phyloP scores from a whole-genome alignment of 2,113 vertebrate species.

The Epinephelus lanceolatus region DNA sequence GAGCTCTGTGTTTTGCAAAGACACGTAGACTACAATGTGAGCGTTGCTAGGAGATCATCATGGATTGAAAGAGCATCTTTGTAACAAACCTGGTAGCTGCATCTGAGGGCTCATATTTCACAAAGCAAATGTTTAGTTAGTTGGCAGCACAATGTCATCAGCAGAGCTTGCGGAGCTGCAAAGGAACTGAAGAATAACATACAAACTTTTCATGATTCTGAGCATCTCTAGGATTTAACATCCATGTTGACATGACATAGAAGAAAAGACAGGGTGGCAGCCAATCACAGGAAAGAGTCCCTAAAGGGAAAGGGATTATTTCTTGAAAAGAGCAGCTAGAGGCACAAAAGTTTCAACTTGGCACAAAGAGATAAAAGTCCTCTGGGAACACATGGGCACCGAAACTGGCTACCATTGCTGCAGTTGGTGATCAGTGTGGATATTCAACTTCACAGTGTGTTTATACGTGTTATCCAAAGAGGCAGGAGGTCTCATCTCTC shows the following conservation, averaged over 20 bases:
- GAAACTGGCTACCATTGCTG: not conserved
- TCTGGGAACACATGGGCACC: not conserved
- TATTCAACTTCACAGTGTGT: not conserved
- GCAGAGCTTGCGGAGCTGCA: not conserved
- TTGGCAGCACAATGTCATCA: not conserved
- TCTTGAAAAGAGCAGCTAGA: not conserved
- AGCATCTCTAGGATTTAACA: not conserved
- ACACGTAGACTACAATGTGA: not conserved
- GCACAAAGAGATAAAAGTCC: not conserved
- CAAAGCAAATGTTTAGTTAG: conserved; percentile 1
- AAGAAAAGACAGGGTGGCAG: not conserved
- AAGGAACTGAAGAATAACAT: not conserved
- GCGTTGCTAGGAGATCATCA: not conserved
- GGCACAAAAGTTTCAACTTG: not conserved
- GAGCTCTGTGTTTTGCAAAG: not conserved
- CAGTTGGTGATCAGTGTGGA: not conserved
- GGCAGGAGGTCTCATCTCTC: not conserved
- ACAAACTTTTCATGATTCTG: not conserved
- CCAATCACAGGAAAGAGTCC: not conserved
- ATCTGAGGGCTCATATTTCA: not conserved
- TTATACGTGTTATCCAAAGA: not conserved
- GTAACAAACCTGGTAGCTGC: not conserved
- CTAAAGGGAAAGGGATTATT: not conserved
- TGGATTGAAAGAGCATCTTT: not conserved
- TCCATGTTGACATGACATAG: too few species aligned